Percentiles rank a stretch among this genome's conserved stretches.
Conservation (phyloP, 2,888 invertebrate genomes). For the Drosophila pegasa region DNA sequence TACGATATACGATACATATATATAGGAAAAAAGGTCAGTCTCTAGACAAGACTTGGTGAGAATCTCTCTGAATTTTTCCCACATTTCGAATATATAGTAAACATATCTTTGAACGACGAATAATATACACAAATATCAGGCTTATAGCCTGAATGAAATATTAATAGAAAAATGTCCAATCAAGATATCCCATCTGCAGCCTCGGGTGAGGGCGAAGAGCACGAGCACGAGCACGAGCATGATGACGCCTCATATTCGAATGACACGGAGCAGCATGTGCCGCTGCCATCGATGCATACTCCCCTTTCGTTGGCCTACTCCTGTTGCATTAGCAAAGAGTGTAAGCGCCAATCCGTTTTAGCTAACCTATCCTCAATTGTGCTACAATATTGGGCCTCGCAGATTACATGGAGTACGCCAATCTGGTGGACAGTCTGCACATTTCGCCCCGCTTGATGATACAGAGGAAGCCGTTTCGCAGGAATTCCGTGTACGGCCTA, state of each 20-base stretch:
- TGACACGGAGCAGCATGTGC: background rate
- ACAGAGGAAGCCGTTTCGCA: conserved; percentile 31
- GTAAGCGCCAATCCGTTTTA: conserved; percentile 29
- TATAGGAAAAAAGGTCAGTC: background rate
- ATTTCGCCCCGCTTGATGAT: conserved; percentile 61
- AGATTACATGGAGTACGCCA: conserved; percentile 60
- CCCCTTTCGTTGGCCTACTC: background rate
- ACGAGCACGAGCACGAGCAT: background rate
- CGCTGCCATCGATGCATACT: background rate
- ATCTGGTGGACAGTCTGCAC: conserved; percentile 57
- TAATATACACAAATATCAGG: conserved; percentile 16
- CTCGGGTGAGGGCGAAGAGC: background rate
- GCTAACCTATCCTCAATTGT: too few species aligned
- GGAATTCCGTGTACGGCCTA: conserved; percentile 48
- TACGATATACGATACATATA: background rate
- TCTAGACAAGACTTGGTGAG: background rate
- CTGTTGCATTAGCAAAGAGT: conserved; percentile 63
- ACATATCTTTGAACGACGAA: conserved; percentile 4
- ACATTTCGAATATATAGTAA: background rate
- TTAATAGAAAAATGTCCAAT: conserved; percentile 4
- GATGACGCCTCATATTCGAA: background rate
- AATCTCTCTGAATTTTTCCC: background rate
- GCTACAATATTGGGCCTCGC: background rate
- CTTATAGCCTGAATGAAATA: conserved; percentile 8
- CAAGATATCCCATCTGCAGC: background rate